These are phyloP conservation scores for Fulmarus glacialis DNA, from an alignment of 2,113 vertebrate species.

Conservation along the genomic window DNA sequence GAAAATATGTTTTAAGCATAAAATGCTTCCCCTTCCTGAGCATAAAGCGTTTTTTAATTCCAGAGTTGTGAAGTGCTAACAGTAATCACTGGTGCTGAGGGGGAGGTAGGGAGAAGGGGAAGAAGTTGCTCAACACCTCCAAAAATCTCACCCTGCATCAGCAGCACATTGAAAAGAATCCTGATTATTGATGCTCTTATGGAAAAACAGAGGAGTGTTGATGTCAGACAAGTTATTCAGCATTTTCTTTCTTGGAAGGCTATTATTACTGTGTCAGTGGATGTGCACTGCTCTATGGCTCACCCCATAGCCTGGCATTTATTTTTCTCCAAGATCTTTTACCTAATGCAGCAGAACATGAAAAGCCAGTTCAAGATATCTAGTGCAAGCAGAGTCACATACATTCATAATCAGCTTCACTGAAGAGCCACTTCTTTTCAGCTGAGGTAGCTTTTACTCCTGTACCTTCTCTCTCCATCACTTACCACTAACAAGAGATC, in stretches of 20 bases:
- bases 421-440: not conserved
- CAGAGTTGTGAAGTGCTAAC: not conserved
- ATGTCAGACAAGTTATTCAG: not conserved
- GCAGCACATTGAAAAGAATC: not conserved
- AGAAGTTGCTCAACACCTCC: not conserved
- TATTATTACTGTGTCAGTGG: not conserved
- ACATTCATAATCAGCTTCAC: not conserved
- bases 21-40: not conserved
- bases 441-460: not conserved
- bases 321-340: not conserved
- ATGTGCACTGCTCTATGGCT: not conserved
- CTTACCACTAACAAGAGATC: not conserved
- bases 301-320: not conserved
- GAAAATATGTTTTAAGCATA: not conserved
- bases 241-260: not conserved
- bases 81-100: not conserved
- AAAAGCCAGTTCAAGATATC: not conserved
- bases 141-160: not conserved
- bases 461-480: not conserved
- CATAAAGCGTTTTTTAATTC: not conserved
- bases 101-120: not conserved
- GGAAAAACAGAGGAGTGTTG: not conserved
- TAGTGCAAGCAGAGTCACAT: not conserved
- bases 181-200: not conserved
- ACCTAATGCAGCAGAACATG: not conserved